These are phyloP conservation scores for Condylostylus longicornis DNA, from an alignment of 1,140 invertebrate genomes.

Conservation along the genomic window DNA sequence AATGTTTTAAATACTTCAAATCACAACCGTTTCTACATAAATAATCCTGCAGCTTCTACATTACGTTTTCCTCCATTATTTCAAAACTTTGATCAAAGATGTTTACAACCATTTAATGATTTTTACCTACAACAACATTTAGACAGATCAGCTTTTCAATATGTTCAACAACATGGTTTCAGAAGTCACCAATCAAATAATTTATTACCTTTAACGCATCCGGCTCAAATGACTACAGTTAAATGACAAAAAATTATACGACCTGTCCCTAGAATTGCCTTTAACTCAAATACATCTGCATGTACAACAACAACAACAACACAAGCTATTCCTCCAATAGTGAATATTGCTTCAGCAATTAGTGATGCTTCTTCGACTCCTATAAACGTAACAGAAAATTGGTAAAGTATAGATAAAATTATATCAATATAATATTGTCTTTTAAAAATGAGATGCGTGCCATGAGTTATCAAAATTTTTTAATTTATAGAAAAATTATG, in stretches of 20 bases:
- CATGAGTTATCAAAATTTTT: too few relatives aligned
- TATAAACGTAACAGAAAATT: background rate
- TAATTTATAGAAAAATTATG: too few relatives aligned
- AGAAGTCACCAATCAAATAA: conserved; percentile 8
- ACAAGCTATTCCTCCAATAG: background rate
- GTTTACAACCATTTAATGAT: conserved; percentile 25
- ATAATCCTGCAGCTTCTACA: conserved; percentile 8
- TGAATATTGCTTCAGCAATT: conserved; percentile 1
- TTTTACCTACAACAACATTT: conserved; percentile 27
- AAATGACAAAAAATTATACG: conserved; percentile 31
- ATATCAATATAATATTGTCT: too few relatives aligned
- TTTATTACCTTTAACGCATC: conserved; percentile 7
- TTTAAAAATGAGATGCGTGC: too few relatives aligned
- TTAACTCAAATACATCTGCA: conserved; percentile 2
- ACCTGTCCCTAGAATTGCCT: conserved; percentile 25
- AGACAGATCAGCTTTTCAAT: conserved; percentile 30
- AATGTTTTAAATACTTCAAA: background rate
- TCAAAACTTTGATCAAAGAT: conserved; percentile 21
- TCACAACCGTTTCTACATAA: conserved; percentile 9
- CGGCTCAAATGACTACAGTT: conserved; percentile 7
- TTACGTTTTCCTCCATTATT: conserved; percentile 17
- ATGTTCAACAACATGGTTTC: conserved; percentile 17
- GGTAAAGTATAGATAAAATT: too few relatives aligned
- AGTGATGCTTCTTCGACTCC: background rate
- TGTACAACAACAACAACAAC: conserved; percentile 8